These are phyloP conservation scores for Philopedon plagiatum DNA, from an alignment of 2,888 invertebrate genomes.

Conservation along the genomic window DNA sequence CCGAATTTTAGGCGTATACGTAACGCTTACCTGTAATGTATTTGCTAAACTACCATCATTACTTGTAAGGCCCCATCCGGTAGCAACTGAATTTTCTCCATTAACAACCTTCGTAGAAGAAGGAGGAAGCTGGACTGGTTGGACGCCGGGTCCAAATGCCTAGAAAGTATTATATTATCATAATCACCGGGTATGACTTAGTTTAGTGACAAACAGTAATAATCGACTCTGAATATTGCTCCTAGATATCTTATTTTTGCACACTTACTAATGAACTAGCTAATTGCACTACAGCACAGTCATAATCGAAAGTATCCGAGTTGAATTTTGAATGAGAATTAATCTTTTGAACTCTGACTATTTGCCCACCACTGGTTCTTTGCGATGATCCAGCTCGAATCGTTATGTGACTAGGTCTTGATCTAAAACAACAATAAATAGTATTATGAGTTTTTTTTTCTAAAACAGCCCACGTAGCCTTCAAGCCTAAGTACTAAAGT, in stretches of 20 bases:
- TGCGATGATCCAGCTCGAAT: constrained; percentile 46
- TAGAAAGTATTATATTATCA: too few species aligned
- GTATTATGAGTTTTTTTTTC: neutral
- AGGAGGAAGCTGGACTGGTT: constrained; percentile 36
- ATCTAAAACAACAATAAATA: constrained; percentile 18
- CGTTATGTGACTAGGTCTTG: constrained; percentile 36
- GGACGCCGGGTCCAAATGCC: constrained; percentile 38
- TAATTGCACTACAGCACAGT: constrained; percentile 47
- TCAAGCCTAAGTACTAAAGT: too few species aligned
- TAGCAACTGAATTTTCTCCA: constrained; percentile 52
- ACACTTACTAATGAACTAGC: constrained; percentile 44
- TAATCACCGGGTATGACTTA: too few species aligned
- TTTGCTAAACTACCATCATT: constrained; percentile 49
- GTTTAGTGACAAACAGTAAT: too few species aligned
- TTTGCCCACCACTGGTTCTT: constrained; percentile 47
- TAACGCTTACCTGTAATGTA: constrained; percentile 52
- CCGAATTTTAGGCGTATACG: too few species aligned
- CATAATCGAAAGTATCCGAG: constrained; percentile 47
- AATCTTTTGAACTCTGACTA: constrained; percentile 37
- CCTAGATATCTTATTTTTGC: too few species aligned
- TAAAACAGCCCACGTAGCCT: too few species aligned
- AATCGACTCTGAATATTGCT: too few species aligned
- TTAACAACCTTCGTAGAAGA: constrained; percentile 21
- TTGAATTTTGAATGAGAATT: constrained; percentile 40
- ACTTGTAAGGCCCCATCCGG: constrained; percentile 56